Base-by-base conservation (phyloP, 1,140 invertebrate species). In the Drosophila cardini region DNA sequence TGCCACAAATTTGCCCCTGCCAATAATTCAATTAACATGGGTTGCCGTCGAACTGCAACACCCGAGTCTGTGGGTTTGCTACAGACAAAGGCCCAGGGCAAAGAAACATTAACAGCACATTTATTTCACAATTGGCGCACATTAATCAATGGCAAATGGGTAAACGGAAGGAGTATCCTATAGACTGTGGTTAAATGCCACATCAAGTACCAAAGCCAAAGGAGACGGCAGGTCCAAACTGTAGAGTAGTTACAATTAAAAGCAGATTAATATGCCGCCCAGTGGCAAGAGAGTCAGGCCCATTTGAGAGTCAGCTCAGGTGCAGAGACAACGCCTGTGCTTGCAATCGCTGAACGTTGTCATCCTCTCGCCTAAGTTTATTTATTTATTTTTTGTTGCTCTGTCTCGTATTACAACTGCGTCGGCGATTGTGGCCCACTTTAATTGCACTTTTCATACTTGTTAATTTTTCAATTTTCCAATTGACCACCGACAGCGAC, bases 381-480 rank as follows among this genome's bases (percentile, higher is more conserved):
- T 38, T 38, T 38, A 9, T 38, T 0, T 9, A 2, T 38, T 38
- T 38, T n/a, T 38, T 38, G 3, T 38, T 21, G 50, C 38, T 30
- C 9, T 18, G 46, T 42, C 60, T 87, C 76, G 72, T 61, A 87
- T 86, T 86, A 82, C 83, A 52, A 64, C 53, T 48, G 45, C 34
- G 36, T 50, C 60, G 32, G 50, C 53, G 65, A 67, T 71, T 69
- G 78, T 70, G 71, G 43, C 76, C 80, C 81, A 83, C 84, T 84
- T 89, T 89, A 89, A 89, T 89, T 89, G 84, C 84, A 89, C 84
- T 84, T 89, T 89, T 89, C 84, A 84, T 89, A 89, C 73, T 89
- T 89, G 84, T 89, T 89, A 89, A 89, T 89, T 89, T 89, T 90
- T 89, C 85, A 90, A 89, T 89, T 90, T 90, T 80, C 77, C 74